Conservation (phyloP, 2,113 vertebrate species). For the Prionailurus viverrinus region DNA sequence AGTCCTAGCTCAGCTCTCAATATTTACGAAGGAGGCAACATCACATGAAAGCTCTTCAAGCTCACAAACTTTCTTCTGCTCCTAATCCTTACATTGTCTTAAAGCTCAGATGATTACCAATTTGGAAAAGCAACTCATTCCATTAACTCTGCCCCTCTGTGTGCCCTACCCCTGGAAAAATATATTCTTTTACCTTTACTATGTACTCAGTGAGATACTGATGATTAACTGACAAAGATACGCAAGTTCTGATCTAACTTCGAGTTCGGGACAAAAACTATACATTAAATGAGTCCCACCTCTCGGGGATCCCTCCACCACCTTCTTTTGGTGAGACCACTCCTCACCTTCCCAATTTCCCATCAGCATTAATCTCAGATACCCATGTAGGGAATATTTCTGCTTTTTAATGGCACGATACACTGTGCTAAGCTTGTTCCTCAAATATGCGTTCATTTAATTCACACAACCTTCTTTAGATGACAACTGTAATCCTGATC, state of each 20-base stretch:
- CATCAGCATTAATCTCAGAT: not conserved
- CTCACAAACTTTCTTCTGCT: not conserved
- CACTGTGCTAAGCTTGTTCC: not conserved
- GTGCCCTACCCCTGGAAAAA: too few relatives aligned
- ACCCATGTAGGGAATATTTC: not conserved
- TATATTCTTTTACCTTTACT: not conserved
- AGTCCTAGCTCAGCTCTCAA: conserved; percentile 5
- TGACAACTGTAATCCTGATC: not conserved
- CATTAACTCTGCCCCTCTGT: not conserved
- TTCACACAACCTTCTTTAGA: not conserved
- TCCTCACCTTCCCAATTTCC: not conserved
- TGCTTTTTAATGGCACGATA: not conserved
- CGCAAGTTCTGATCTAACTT: not conserved
- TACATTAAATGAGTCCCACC: not conserved
- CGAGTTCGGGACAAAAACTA: not conserved
- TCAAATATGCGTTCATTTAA: not conserved
- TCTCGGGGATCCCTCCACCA: not conserved
- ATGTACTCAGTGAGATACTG: not conserved
- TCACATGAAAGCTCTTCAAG: not conserved
- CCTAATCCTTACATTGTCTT: not conserved
- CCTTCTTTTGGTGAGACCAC: not conserved
- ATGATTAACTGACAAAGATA: not conserved
- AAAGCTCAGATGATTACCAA: not conserved
- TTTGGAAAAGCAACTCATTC: not conserved
- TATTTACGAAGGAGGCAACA: not conserved